Conservation (phyloP, 2,888 invertebrate species). For the Agrotis ipsilon region DNA sequence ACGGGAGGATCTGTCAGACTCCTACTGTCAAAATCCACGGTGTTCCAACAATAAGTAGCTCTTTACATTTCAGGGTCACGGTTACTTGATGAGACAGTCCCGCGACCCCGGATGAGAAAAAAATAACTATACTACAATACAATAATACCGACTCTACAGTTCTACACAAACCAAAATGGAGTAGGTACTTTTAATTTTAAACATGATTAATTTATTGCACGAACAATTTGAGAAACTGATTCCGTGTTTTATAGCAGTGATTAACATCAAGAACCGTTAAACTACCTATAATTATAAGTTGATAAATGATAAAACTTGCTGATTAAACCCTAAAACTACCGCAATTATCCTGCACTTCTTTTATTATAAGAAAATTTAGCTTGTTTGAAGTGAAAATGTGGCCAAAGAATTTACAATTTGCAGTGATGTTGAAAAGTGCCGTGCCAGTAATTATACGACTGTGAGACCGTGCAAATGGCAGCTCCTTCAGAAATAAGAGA, state of each 20-base stretch:
- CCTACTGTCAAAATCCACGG: too few relatives aligned
- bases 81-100: too few relatives aligned
- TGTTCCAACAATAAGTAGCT: too few relatives aligned
- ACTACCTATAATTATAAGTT: slow-evolving; percentile 55
- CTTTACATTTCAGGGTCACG: too few relatives aligned
- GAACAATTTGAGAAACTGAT: slow-evolving; percentile 23
- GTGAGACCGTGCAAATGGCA: slow-evolving; percentile 52
- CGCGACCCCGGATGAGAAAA: too few relatives aligned
- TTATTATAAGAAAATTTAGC: slow-evolving; percentile 40
- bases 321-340: slow-evolving; percentile 39
- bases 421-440: slow-evolving; percentile 52
- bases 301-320: slow-evolving; percentile 55
- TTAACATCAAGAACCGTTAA: slow-evolving; percentile 49
- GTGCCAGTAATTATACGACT: slow-evolving; percentile 60
- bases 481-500: slow-evolving; percentile 54
- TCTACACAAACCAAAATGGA: too few relatives aligned
- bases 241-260: slow-evolving; percentile 38
- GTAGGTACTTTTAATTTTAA: neutral
- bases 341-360: slow-evolving; percentile 44
- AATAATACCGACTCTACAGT: too few relatives aligned
- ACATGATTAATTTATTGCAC: slow-evolving; percentile 28
- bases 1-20: too few relatives aligned
- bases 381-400: slow-evolving; percentile 50
- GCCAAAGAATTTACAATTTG: slow-evolving; percentile 53
- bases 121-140: too few relatives aligned